phyloP scores from a whole-genome alignment of 2,113 vertebrate species.

The Xenopus tropicalis region UCB_Xtro_10.0 CM004445.2:99060001-99060500 shows the following conservation, averaged over 20 bases:
- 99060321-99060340: too few relatives aligned
- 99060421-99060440: too few relatives aligned
- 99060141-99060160: slow-evolving; percentile 38
- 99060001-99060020: too few relatives aligned
- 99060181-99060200: slow-evolving; percentile 39
- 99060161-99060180: slow-evolving; percentile 45
- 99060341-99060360: too few relatives aligned
- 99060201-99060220: slow-evolving; percentile 49
- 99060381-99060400: too few relatives aligned
- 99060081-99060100: slow-evolving; percentile 24
- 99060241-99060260: slow-evolving; percentile 19
- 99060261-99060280: slow-evolving; percentile 14
- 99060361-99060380: too few relatives aligned
- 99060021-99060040: too few relatives aligned
- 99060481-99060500: too few relatives aligned
- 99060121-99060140: slow-evolving; percentile 50
- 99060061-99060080: slow-evolving; percentile 3
- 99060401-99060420: too few relatives aligned
- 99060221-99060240: slow-evolving; percentile 46
- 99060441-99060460: too few relatives aligned
- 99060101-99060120: slow-evolving; percentile 39
- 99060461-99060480: too few relatives aligned
- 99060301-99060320: too few relatives aligned
- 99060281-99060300: slow-evolving; percentile 30
- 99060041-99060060: background rate